Conservation (phyloP, 2,113 vertebrate species). For the Lamprologus tigripictilis region DNA sequence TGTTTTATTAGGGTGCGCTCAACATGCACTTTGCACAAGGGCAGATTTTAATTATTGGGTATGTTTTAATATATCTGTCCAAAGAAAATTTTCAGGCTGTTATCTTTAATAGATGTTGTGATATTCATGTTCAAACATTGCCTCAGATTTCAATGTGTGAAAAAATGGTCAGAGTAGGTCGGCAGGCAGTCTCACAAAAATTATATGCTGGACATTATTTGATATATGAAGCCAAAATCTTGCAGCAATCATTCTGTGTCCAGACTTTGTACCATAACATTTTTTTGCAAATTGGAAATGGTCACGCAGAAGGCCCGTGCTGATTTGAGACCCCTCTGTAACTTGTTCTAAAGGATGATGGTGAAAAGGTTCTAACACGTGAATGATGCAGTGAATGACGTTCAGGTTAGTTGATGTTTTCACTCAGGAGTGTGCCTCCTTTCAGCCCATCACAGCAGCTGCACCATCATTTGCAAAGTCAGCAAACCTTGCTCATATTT, state of each 20-base stretch:
- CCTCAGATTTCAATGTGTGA: background rate
- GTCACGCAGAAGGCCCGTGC: background rate
- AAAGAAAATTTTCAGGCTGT: background rate
- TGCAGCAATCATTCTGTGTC: background rate
- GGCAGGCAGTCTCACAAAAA: background rate
- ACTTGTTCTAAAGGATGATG: background rate
- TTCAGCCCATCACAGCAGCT: background rate
- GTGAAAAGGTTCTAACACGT: background rate
- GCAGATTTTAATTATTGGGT: fast-evolving
- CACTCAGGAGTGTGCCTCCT: background rate
- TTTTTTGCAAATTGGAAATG: background rate
- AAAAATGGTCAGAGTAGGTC: background rate
- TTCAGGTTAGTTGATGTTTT: background rate
- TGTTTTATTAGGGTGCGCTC: background rate
- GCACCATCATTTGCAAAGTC: background rate
- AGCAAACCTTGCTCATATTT: background rate
- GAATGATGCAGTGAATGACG: background rate
- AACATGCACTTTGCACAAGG: background rate
- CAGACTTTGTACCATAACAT: background rate
- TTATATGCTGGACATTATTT: background rate
- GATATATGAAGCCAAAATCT: background rate
- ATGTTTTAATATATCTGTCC: background rate
- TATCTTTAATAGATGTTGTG: background rate
- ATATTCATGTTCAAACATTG: background rate
- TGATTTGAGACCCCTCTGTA: background rate